Evolutionary conservation across 2,888 invertebrate species (phyloP), one percentile per base, ranked within the genome.

Genomic region (Emmelina monodactyla): DNA sequence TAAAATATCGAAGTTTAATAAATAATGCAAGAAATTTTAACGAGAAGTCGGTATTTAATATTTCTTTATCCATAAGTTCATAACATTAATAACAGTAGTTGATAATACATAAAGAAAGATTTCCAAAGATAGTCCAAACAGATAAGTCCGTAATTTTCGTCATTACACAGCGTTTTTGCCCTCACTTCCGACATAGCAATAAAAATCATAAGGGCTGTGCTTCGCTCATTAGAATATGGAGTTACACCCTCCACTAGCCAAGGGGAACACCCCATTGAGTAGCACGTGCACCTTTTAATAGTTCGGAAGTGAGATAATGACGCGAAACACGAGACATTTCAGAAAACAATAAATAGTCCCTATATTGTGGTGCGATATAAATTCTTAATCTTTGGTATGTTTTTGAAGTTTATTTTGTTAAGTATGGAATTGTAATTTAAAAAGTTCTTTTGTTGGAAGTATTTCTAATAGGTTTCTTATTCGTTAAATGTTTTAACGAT

Each of bases 221-320:
- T 19, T 22, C 32, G 25, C 32, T 10, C 32, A 32, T 32, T 32
- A 22, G 9, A 13, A 9, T 10, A 14, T 32, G 10, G 9, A 14
- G 32, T 22, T 25, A 25, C 19, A 32, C 28, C 15, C 33, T 33
- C 28, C 11, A 16, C 16, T 16, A 28, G 14, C 33, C 33, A 28
- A 33, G 33, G 25, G 28, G 25, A 28, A 25, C 33, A n/a, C 33
- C 33, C 33, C 16, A 33, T 33, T 33, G 25, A 5, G 6, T 25
- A 11, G 22, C 33, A 33, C 33, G 33, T 33, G 33, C 11, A 4
- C 12, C 4, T 4, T 29, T 14, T 9, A 12, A 12, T 13, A 29
- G 29, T 7, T 5, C 19, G 5, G 9, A 19, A 19, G 5, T 5
- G 19, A 13, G 12, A 7, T 12, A 29, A 29, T 3, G 6, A 13